Base-by-base conservation (phyloP, 2,888 invertebrate genomes). In the Tromatobia lineatoria region DNA sequence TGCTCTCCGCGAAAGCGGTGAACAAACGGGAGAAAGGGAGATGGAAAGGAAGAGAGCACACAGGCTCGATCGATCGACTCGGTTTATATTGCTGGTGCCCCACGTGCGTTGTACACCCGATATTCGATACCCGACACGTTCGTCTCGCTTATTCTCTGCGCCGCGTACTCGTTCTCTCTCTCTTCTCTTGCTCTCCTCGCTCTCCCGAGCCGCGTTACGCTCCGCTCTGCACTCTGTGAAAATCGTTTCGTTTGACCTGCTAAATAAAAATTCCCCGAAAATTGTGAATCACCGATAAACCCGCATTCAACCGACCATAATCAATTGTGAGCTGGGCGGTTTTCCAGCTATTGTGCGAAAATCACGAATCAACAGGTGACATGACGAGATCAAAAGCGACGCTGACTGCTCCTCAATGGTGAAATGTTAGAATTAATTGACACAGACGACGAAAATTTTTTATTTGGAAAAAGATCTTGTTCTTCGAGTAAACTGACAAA, bases 31-130 rank as follows among this genome's bases (percentile, higher is more conserved):
- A 47, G 50, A 74, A 54, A 59, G 52, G 13, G 34, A 38, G 34
- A 13, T 38, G 54, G 38, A 45, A 71, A 75, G 71, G 25, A 76
- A 80, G 71, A 64, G 70, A 64, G 75, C 70, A 75, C 74, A 75
- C 70, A 64, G 75, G 84, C 77, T 84, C 84, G 78, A 84, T 81
- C 84, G 78, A 84, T 80, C 81, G 70, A 66, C 70, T 47, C 74
- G 77, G 70, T 73, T 45, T 81, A 80, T 77, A 71, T 69, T 67
- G 70, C 50, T 20, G 74, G 80, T 80, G 54, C 54, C 29, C 80
- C 84, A 84, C 80, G 80, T 84, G 84, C 77, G 69, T 78, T 69
- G 73, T 74, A 70, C 78, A 81, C 70, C 70, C 78, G 69, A 84
- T 84, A 80, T 74, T 81, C 74, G 80, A 81, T 81, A 75, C 74